phyloP scores from a whole-genome alignment of 2,797 vertebrate genomes.

The Chelmon rostratus region DNA sequence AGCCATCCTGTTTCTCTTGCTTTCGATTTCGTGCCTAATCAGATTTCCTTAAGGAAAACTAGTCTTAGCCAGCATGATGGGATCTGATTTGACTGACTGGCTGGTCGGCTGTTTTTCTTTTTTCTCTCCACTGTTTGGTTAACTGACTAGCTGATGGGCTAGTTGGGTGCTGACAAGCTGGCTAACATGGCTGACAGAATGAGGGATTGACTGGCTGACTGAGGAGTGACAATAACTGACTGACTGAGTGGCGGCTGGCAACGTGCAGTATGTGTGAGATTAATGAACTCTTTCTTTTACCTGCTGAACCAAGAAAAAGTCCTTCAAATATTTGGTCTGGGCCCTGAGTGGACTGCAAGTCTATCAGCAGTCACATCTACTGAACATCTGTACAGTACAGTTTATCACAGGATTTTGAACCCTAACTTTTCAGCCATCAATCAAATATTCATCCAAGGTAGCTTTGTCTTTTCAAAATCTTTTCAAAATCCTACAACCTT shows the following conservation, averaged over 20 bases:
- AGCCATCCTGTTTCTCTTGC: conserved; percentile 61
- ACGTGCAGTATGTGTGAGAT: conserved; percentile 43
- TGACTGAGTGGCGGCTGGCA: conserved; percentile 75
- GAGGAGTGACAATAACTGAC: conserved; percentile 69
- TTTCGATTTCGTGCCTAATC: conserved; percentile 81
- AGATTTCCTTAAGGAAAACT: conserved; percentile 83
- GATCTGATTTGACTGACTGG: conserved; percentile 72
- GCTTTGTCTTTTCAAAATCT: not conserved
- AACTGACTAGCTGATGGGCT: conserved; percentile 69
- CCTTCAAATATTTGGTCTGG: conserved; percentile 44
- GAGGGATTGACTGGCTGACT: conserved; percentile 70
- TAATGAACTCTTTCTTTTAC: conserved; percentile 72
- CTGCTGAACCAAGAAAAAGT: conserved; percentile 60
- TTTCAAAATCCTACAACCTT: not conserved
- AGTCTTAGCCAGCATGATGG: conserved; percentile 75
- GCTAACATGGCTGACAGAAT: conserved; percentile 70
- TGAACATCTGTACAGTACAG: conserved; percentile 31
- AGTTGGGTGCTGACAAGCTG: conserved; percentile 75
- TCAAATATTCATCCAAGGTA: not conserved
- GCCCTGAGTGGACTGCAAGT: conserved; percentile 36
- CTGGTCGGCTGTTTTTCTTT: conserved; percentile 44
- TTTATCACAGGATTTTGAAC: conserved; percentile 20
- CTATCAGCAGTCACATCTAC: conserved; percentile 45
- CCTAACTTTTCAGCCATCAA: conserved; percentile 9
- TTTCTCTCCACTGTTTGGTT: conserved; percentile 61